Percentiles rank a stretch among this genome's conserved stretches.
phyloP scores from a whole-genome alignment of 2,888 invertebrate species.

The Lysandra bellargus region DNA sequence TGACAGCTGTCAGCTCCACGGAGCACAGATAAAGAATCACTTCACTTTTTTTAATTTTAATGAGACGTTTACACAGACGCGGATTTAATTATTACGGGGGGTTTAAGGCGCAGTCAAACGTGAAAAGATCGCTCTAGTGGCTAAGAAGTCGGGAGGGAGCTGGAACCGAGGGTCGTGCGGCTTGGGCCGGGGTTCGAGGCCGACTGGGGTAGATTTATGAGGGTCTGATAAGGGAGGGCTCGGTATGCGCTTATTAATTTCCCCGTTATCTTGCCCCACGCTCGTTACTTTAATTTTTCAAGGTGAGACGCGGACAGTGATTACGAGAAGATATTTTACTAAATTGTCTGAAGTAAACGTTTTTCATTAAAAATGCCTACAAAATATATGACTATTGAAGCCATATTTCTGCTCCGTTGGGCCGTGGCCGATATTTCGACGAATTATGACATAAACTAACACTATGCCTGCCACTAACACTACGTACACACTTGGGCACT shows the following conservation, averaged over 20 bases:
- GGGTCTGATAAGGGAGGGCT: constrained; percentile 21
- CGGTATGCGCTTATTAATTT: constrained; percentile 33
- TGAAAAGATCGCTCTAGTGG: constrained; percentile 6
- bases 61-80: constrained; percentile 4
- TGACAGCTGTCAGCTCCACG: not conserved
- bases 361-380: no score
- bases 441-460: no score
- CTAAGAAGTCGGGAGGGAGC: not conserved
- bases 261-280: not conserved
- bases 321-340: not conserved
- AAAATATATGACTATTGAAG: no score
- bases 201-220: constrained; percentile 32
- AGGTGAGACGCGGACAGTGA: not conserved
- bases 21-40: constrained; percentile 2
- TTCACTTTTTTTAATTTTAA: constrained; percentile 15
- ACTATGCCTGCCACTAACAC: no score
- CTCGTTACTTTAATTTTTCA: constrained; percentile 9
- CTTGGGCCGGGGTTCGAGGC: constrained; percentile 10
- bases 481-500: no score
- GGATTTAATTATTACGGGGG: not conserved
- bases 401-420: no score
- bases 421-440: no score
- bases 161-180: not conserved
- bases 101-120: not conserved
- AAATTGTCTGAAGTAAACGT: no score